Evolutionary conservation across 2,797 vertebrate genomes (phyloP), one percentile per base, ranked within the genome.

Genomic region (Anas acuta): DNA sequence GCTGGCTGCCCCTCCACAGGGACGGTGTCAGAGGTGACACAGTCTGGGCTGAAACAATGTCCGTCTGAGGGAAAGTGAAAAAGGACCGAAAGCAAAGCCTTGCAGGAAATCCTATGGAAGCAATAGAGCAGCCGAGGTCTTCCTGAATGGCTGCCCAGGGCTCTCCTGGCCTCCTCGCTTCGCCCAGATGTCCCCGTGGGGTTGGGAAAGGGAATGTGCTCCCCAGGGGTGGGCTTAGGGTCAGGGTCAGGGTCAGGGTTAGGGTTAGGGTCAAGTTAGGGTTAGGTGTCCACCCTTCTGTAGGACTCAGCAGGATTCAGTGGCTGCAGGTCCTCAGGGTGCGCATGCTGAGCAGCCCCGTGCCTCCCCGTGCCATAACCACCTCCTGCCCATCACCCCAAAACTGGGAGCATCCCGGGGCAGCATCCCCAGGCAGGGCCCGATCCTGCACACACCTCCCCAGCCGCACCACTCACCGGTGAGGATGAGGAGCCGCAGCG

Each of bases 101-200:
- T 66, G 76, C 96, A 96, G 97, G 97, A 98, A 97, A 97, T 97
- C 97, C 96, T 94, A 51, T 87, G 97, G 97, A 98, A 98, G 96
- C 93, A 97, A 97, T 97, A 96, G 64, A 91, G 65, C 67, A 89
- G 95, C 85, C 85, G 95, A 78, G 17, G 70, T 92, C 89, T 97
- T 98, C 97, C 98, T 98, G 97, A 97, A 97, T 92, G 85, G 73
- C 65, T 95, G 94, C 89, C 92, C 5, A 23, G 92, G 95, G 97
- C 93, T 90, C 84, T 95, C 85, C 78, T 72, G 72, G 60, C 64
- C 70, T 64, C 64, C 61, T 54, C 22, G 58, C 35, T 81, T 72
- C n/a, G 70, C 19, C 67, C 43, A 75, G 58, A 76, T 61, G 53
- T 76, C 49, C 45, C 76, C n/a, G 41, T 5, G 33, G 70, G 62